Evolutionary conservation across 2,888 invertebrate genomes (phyloP).

Genomic region (Sphaeridia pumilis): DNA sequence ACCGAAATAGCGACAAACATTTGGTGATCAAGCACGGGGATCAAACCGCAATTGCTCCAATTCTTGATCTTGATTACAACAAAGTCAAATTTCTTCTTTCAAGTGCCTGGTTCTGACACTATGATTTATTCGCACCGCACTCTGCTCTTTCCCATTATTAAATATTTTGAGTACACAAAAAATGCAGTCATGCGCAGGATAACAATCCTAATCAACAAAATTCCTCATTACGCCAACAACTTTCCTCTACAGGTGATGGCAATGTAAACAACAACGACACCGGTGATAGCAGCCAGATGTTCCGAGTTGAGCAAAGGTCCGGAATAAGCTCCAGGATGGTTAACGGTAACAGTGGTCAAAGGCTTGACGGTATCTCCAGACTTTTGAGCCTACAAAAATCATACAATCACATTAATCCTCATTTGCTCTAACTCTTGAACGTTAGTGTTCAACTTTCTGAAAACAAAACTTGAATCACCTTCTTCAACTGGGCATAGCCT

Average conservation of each 20-base stretch:
- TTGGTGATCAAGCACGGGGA: no score
- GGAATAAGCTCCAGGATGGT: slow-evolving; percentile 64
- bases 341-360: slow-evolving; percentile 56
- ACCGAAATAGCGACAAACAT: no score
- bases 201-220: neutral
- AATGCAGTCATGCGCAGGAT: neutral
- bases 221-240: slow-evolving; percentile 51
- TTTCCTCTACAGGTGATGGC: slow-evolving; percentile 75
- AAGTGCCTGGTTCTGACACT: no score
- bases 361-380: slow-evolving; percentile 43
- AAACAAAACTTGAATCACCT: slow-evolving; percentile 43
- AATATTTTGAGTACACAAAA: neutral
- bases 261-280: slow-evolving; percentile 68
- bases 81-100: no score
- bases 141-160: no score
- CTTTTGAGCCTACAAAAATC: slow-evolving; percentile 19
- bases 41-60: no score
- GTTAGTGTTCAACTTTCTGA: neutral
- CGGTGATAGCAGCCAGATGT: slow-evolving; percentile 66
- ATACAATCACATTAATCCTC: neutral
- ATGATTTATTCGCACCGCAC: no score
- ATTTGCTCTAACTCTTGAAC: neutral
- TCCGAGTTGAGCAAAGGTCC: slow-evolving; percentile 91
- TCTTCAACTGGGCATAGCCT: slow-evolving; percentile 72
- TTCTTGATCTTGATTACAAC: no score